These are phyloP conservation scores for Bombus confusus DNA, from an alignment of 1,140 invertebrate species.

Conservation along the genomic window DNA sequence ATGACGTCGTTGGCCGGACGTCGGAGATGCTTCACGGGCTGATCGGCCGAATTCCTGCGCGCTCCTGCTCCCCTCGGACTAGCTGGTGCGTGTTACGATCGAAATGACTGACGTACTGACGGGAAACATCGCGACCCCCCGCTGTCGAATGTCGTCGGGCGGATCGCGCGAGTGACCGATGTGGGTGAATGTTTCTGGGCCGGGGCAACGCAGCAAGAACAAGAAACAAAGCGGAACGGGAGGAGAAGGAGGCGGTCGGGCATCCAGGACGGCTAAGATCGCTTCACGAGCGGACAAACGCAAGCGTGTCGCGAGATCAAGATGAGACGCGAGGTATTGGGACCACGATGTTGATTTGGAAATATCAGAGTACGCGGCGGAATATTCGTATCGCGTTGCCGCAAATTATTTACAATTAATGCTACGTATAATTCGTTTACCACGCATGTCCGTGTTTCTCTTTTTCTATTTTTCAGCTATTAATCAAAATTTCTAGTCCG, in stretches of 20 bases:
- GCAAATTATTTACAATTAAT: not conserved
- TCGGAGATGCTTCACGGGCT: conserved; percentile 23
- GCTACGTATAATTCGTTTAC: not conserved
- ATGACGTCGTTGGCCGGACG: conserved; percentile 42
- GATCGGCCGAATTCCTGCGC: conserved; percentile 71
- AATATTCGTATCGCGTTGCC: not conserved
- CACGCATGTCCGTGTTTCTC: too few relatives aligned
- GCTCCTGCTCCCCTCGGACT: conserved; percentile 27
- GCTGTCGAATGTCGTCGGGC: conserved; percentile 78
- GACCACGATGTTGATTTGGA: not conserved
- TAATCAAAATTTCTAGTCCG: too few relatives aligned
- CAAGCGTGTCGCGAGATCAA: not conserved
- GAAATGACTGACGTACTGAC: conserved; percentile 80
- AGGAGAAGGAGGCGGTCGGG: not conserved
- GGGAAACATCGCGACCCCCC: conserved; percentile 79
- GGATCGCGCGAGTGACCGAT: conserved; percentile 77
- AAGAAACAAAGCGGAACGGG: conserved; percentile 14
- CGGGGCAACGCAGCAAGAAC: conserved; percentile 4
- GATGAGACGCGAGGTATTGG: not conserved
- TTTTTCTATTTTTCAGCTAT: too few relatives aligned
- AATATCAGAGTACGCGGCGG: accelerated
- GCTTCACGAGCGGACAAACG: conserved; percentile 7
- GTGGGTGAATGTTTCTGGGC: conserved; percentile 74
- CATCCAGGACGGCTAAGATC: conserved; percentile 15
- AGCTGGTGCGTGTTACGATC: conserved; percentile 74